Base-by-base conservation (phyloP, 2,888 invertebrate genomes). In the Aphrophora alni region DNA sequence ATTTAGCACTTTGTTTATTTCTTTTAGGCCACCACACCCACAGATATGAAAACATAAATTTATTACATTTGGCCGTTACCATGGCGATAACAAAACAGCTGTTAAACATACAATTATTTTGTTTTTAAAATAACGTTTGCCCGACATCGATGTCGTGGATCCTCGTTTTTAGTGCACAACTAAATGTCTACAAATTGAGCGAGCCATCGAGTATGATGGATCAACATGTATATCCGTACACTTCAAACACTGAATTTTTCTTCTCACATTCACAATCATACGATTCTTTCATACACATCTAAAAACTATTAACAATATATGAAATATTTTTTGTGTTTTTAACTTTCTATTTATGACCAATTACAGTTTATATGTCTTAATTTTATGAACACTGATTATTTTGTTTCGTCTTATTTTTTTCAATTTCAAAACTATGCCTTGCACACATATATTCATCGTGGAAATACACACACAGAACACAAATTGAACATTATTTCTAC, bases 141-240 rank as follows among this genome's bases (percentile, higher is more conserved):
- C 21, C 59, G 59, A 59, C 59, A 59, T 5, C 21, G 21, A 59
- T 21, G 21, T 21, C 21, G 21, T 59, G 10, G 17, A 59, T 59
- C n/a, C 59, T 59, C 21, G 59, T 59, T 44, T 44, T 33, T 33
- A 33, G 33, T 59, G 59, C 59, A 59, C 59, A 59, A 59, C 21
- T 59, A 59, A 44, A 59, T 59, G 59, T 59, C 59, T 59, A 59
- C 59, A 59, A 59, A 59, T 21, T 59, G 59, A 59, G 59, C 59
- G 59, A 59, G 14, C 59, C 59, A 59, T 59, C 59, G 21, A 59
- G n/a, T 17, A 14, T 21, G 14, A 59, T 8, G 59, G 59, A 21
- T 59, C 59, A 59, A 21, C 21, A 59, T 21, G 14, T 59, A 33
- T n/a, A 59, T 59, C 21, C 21, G 21, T 5, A 59, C 21, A 44